Evolutionary conservation across 2,888 invertebrate species (phyloP).

Genomic region (Nymphalis polychloros): DNA sequence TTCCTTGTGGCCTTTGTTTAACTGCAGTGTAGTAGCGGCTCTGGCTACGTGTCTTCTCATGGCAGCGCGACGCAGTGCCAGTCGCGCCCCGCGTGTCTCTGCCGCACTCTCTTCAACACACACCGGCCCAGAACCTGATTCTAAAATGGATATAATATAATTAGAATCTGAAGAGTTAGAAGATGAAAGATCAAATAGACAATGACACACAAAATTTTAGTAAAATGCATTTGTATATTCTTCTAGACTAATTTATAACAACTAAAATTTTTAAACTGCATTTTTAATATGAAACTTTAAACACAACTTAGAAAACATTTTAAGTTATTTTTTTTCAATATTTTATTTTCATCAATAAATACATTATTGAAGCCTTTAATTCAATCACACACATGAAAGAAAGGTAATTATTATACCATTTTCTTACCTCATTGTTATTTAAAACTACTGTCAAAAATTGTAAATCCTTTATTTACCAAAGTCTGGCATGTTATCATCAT

Average conservation of each 20-base stretch:
- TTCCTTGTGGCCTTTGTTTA: conserved; percentile 51
- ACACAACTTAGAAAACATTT: no score
- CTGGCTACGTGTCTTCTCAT: conserved; percentile 67
- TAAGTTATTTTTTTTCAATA: no score
- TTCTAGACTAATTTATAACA: no score
- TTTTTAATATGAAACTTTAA: no score
- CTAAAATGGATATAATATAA: conserved; percentile 41
- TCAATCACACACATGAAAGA: background rate
- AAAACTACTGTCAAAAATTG: conserved; percentile 24
- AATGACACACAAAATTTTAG: no score
- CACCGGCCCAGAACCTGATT: conserved; percentile 60
- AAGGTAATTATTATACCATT: conserved; percentile 4
- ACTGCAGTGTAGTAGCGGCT: conserved; percentile 56
- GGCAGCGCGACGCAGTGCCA: conserved; percentile 69
- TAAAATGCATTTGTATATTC: no score
- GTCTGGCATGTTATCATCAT: conserved; percentile 72
- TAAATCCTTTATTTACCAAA: conserved; percentile 57
- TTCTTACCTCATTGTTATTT: conserved; percentile 20
- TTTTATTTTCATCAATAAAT: no score
- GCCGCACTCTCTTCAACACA: conserved; percentile 70
- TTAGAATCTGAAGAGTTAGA: background rate
- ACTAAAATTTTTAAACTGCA: no score
- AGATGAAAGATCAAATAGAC: no score
- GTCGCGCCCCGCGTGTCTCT: conserved; percentile 65
- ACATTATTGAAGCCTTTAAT: background rate